Base-by-base conservation (phyloP, 2,113 vertebrate genomes). In the Urocolius indicus region DNA sequence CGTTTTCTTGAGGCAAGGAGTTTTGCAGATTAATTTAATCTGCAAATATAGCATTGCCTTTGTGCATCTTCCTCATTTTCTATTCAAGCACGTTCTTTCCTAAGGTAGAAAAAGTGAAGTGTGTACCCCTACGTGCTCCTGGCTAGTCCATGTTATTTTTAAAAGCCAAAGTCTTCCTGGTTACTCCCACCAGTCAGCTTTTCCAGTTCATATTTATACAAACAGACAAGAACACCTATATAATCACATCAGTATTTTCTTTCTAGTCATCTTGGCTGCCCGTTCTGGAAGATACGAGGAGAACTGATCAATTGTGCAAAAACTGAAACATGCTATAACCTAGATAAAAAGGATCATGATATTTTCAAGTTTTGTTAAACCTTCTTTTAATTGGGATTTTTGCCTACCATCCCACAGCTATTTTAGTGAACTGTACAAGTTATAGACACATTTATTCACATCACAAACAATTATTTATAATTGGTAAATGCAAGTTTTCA, bases 251-350 rank as follows among this genome's bases (percentile, higher is more conserved):
- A 76, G 62, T 13, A 57, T 49, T 75, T 75, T 58, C 41, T 41
- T 36, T 61, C 71, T 5, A 32, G 34, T 62, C 45, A 68, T 11
- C 62, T 34, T 4, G 1, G 16, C n/a, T 49, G 45, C 26, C 27
- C 52, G 23, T 17, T 73, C 45, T 43, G 34, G 43, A 68, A 81
- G 16, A 46, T 1, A 46, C 0, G 3, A 72, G 16, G 27, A 32
- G 32, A 72, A 63, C 3, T 0, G 0, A 65, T 43, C 8, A 24
- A 54, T 18, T 12, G 5, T 22, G 32, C 29, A 75, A 52, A 83
- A 67, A 29, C 0, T 38, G 0, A 16, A 11, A 66, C 15, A 24
- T 9, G 8, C 5, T 0, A 29, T 15, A 58, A 36, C 15, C 5
- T 5, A 51, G 24, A 45, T 10, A 38, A 87, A 62, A 2, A 30